Percentiles rank a stretch among this genome's conserved stretches.
Evolutionary conservation across 1,140 invertebrate genomes (phyloP).

Genomic region (Trichonephila clavipes): DNA sequence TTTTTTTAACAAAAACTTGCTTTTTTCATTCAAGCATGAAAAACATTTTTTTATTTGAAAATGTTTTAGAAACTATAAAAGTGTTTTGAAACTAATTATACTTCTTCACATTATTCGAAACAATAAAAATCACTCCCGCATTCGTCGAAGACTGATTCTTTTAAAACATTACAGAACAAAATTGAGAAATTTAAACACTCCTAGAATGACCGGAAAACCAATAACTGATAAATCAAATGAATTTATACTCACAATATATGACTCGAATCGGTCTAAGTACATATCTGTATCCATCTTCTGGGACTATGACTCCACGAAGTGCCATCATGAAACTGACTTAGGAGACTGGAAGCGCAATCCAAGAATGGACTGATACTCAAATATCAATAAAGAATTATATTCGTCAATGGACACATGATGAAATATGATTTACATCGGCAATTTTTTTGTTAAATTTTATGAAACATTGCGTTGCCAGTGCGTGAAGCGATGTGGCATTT

Average conservation of each 20-base stretch:
- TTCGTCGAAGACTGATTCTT: not conserved
- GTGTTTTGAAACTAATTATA: no score
- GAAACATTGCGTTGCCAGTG: not conserved
- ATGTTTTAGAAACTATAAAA: no score
- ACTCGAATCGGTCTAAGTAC: not conserved
- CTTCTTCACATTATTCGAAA: no score
- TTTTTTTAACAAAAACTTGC: no score
- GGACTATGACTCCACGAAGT: not conserved
- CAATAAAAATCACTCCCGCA: not conserved
- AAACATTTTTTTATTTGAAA: no score
- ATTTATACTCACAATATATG: not conserved
- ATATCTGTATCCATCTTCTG: not conserved
- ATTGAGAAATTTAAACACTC: not conserved
- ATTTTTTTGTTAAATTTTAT: not conserved
- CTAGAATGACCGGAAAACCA: no score
- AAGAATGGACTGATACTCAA: not conserved
- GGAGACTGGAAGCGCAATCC: not conserved
- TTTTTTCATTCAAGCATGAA: no score
- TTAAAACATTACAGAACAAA: not conserved
- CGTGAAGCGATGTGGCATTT: not conserved
- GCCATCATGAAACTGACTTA: not conserved
- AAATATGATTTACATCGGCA: not conserved
- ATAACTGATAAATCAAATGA: conserved; percentile 5
- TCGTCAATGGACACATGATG: not conserved
- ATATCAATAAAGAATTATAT: conserved; percentile 14